phyloP scores from a whole-genome alignment of 2,888 invertebrate genomes.

The Pseudeuparius sepicola region DNA sequence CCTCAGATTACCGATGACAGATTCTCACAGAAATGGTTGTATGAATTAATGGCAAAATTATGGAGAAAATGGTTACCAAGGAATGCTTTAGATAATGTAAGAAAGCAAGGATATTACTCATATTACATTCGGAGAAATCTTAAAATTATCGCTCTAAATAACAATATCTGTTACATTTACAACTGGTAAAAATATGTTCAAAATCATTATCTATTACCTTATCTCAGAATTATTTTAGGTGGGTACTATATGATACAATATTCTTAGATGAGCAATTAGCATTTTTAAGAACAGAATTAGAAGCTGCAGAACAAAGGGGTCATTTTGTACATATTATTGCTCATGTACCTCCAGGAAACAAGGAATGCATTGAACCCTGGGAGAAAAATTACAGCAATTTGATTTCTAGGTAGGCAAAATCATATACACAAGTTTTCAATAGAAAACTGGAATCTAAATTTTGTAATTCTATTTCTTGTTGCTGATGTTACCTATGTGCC shows the following conservation, averaged over 20 bases:
- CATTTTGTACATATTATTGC: slow-evolving; percentile 75
- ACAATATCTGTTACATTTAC: slow-evolving; percentile 62
- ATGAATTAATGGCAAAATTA: slow-evolving; percentile 53
- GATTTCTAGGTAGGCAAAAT: slow-evolving; percentile 62
- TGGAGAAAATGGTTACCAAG: slow-evolving; percentile 60
- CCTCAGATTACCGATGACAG: slow-evolving; percentile 17
- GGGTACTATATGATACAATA: slow-evolving; percentile 43
- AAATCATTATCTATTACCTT: slow-evolving; percentile 3
- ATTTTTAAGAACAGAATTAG: slow-evolving; percentile 54
- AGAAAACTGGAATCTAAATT: no score
- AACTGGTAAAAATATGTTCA: slow-evolving; percentile 49
- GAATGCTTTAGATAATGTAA: slow-evolving; percentile 47
- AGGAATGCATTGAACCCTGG: slow-evolving; percentile 64
- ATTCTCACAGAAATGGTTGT: slow-evolving; percentile 61
- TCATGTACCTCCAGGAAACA: slow-evolving; percentile 69
- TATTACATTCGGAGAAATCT: slow-evolving; percentile 53
- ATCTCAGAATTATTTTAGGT: no score
- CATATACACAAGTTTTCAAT: slow-evolving; percentile 39
- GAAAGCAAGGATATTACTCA: slow-evolving; percentile 69
- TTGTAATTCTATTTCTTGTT: no score
- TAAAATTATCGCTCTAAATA: slow-evolving; percentile 67
- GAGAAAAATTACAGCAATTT: slow-evolving; percentile 54
- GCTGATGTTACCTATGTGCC: no score
- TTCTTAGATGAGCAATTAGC: slow-evolving; percentile 68
- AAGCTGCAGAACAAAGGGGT: slow-evolving; percentile 43